Evolutionary conservation across 2,113 vertebrate genomes (phyloP), one percentile per base, ranked within the genome.

Genomic region (Sinocyclocheilus maitianheensis): DNA sequence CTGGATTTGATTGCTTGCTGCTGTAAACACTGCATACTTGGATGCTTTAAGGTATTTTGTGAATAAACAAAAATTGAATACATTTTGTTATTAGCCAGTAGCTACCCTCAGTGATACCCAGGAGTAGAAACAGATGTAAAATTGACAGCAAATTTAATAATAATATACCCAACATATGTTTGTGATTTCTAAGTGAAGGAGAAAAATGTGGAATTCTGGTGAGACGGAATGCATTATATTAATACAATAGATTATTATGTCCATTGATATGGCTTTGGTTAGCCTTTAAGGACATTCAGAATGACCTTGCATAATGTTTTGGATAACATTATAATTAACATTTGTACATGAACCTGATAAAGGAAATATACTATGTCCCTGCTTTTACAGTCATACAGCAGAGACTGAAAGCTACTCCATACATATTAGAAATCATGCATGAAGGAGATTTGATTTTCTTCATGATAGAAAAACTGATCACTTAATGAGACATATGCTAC

Each of bases 401-500:
- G 40, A n/a, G 20, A 13, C 22, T 13, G 40, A 75, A 74, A 74
- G 69, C 34, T 22, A 22, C 34, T 20, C 18, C 34, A 72, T 72
- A 22, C 34, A 4, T 18, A 67, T 72, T 10, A 20, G 34, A 40
- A 74, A 74, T 74, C 43, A 75, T 46, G 20, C 72, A 76, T 7
- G 9, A 48, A 48, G 72, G 43, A 75, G 12, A 76, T 76, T 76
- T 24, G 43, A 75, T 75, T 48, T 75, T 75, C 72, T 48, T 48
- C 5, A 12, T 16, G 34, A 63, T 65, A 46, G 40, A 65, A 65
- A 81, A 26, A 30, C 14, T 48, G 8, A 81, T 46, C 48, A 43
- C n/a, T 18, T 65, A 18, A 46, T 65, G 78, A 81, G 37, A 81
- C 37, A 65, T 81, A 65, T 18, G 37, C 40, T 48, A 4, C 37